Percentiles rank a stretch among this genome's conserved stretches.
phyloP scores from a whole-genome alignment of 2,888 invertebrate species.

The Hoplodrina blanda region DNA sequence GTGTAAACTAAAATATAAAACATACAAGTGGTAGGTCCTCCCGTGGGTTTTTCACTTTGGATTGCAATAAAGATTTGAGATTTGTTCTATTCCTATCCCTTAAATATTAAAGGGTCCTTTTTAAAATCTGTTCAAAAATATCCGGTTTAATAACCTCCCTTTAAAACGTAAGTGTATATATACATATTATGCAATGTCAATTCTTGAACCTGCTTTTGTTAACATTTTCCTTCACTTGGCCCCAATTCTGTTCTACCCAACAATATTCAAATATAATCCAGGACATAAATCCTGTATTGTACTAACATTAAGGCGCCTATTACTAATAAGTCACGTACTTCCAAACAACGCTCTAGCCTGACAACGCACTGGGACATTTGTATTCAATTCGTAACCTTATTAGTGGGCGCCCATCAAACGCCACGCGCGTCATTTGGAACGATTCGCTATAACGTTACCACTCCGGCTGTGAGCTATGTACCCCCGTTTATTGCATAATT shows the following conservation, averaged over 20 bases:
- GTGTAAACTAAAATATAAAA: too few species aligned
- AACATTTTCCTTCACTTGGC: not conserved
- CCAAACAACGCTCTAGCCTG: constrained; percentile 33
- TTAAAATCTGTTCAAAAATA: not conserved
- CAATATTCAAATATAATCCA: constrained; percentile 25
- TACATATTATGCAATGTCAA: not conserved
- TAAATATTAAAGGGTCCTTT: not conserved
- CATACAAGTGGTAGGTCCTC: too few species aligned
- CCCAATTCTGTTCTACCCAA: not conserved
- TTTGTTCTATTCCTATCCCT: not conserved
- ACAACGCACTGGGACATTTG: constrained; percentile 61
- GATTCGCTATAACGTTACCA: constrained; percentile 39
- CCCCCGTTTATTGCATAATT: constrained; percentile 38
- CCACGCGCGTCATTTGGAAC: constrained; percentile 58
- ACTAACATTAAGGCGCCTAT: constrained; percentile 28
- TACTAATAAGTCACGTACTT: constrained; percentile 25
- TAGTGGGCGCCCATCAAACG: constrained; percentile 66
- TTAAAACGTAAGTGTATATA: not conserved
- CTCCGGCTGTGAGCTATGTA: constrained; percentile 29
- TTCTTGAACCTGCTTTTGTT: not conserved
- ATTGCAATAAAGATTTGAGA: too few species aligned
- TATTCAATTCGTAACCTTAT: constrained; percentile 73
- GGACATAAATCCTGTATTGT: constrained; percentile 22
- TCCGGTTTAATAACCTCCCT: too few species aligned
- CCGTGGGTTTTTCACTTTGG: too few species aligned